Base-by-base conservation (phyloP, 2,113 vertebrate genomes). In the Engystomops pustulosus region DNA sequence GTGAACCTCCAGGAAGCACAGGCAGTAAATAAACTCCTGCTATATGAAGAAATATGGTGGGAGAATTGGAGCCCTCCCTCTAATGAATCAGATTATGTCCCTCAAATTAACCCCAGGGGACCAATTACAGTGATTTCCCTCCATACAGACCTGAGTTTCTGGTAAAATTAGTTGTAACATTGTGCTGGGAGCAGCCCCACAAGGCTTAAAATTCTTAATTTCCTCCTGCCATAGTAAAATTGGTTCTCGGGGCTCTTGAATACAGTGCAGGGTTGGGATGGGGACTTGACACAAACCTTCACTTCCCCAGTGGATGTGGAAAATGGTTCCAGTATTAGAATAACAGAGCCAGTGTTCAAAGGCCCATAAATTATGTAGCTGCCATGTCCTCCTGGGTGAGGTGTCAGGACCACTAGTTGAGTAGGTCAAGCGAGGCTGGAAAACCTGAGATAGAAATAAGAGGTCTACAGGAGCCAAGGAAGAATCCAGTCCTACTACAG, bases 61-160 rank as follows among this genome's bases (percentile, higher is more conserved):
- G 55, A 38, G 60, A 53, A 76, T n/a, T 18, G 7, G 60, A 78
- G 82, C 41, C 72, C 38, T 10, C 75, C n/a, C 51, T 45, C 74
- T 51, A 77, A 78, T 85, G 74, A 85, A 58, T 53, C 74, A 70
- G 74, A 79, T 85, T 85, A 79, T 79, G 65, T 85, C 83, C 67
- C 34, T 70, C 45, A 70, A 79, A 85, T 85, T 44, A 85, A 79
- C 83, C 83, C 49, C 44, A 3, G 17, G 83, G 49, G 83, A 69
- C 74, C 75, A 55, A 79, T 85, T 58, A 58, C 53, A 8, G 27
- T 14, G 36, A 58, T 45, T 79, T 78, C 49, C 83, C 65, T 70
- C 38, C 36, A 34, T 79, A 30, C 75, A 34, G 34, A 11, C 32
- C 45, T n/a, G 32, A 5, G 74, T 76, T 78, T 69, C 82, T 84